Conservation (phyloP, 1,140 invertebrate species). For the Bradynema listronoti region DNA sequence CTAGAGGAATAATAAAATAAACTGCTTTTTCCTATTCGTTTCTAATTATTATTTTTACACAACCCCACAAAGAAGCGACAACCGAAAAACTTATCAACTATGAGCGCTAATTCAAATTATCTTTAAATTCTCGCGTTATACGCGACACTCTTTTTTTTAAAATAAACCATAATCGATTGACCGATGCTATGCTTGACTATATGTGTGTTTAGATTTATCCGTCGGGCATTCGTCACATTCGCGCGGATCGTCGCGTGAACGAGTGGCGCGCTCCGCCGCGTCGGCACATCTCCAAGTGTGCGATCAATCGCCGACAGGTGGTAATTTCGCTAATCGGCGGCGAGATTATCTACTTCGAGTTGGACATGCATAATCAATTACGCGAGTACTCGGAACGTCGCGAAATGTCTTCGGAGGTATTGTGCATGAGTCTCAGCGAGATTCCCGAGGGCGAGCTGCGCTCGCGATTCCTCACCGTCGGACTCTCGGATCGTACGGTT, state of each 20-base stretch:
- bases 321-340: constrained; percentile 94
- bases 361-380: constrained; percentile 92
- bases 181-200: too few relatives aligned
- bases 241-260: constrained; percentile 91
- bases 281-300: constrained; percentile 92
- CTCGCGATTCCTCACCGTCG: constrained; percentile 91
- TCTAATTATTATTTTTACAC: too few relatives aligned
- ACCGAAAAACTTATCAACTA: too few relatives aligned
- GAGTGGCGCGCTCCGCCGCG: constrained; percentile 98
- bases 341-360: constrained; percentile 98
- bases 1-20: too few relatives aligned
- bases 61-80: too few relatives aligned
- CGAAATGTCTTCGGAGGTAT: constrained; percentile 89
- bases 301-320: constrained; percentile 94
- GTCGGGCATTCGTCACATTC: constrained; percentile 94
- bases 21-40: too few relatives aligned
- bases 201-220: constrained; percentile 72
- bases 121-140: too few relatives aligned
- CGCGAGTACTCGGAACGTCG: constrained; percentile 96
- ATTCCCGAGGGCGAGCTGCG: constrained; percentile 89
- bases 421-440: constrained; percentile 94
- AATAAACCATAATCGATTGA: too few relatives aligned
- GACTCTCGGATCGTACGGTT: constrained; percentile 89
- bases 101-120: too few relatives aligned
- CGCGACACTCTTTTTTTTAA: background rate